Base-by-base conservation (phyloP, 2,113 vertebrate species). In the Coracopsis vasa region DNA sequence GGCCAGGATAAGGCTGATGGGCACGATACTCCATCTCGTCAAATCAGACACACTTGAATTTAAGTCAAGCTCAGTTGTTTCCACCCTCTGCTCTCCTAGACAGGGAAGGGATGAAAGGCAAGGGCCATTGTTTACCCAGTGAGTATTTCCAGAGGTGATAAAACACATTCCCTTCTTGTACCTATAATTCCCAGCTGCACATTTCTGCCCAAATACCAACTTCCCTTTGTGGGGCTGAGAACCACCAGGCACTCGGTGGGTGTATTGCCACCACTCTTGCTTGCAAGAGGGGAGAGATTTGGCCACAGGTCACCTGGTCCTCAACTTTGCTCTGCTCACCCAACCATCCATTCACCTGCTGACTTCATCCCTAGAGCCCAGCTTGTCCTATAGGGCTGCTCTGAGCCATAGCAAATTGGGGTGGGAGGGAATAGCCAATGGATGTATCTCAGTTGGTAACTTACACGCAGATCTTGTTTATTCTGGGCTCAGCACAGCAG, bases 291-390 rank as follows among this genome's bases (percentile, higher is more conserved):
- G 50, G 17, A 69, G 37, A 75, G 28, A 24, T 81, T 16, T 77
- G 58, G 41, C 33, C n/a, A 33, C 12, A 39, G 17, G 24, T 72
- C 2, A 0, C 53, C 35, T 28, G 24, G 28, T 25, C 58, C 28
- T 77, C 8, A 13, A 7, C 37, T 54, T 56, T 47, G 23, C 29
- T 73, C 31, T 83, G 54, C 48, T 41, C 66, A 51, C 1, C 11
- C 5, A 27, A 24, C 31, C 39, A 28, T 10, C 35, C 3, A 0
- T 33, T 39, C 12, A 16, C 28, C 24, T 33, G 28, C 16, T 35
- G 58, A 8, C 41, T 81, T 67, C 41, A 41, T 7, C 53, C 21
- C 4, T 1, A 18, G 17, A 64, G 27, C n/a, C 33, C 62, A 60
- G n/a, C 19, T 61, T 14, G 16, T 33, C 1, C 1, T 11, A 10